Conservation (phyloP, 2,113 vertebrate genomes). For the Carassius auratus region DNA sequence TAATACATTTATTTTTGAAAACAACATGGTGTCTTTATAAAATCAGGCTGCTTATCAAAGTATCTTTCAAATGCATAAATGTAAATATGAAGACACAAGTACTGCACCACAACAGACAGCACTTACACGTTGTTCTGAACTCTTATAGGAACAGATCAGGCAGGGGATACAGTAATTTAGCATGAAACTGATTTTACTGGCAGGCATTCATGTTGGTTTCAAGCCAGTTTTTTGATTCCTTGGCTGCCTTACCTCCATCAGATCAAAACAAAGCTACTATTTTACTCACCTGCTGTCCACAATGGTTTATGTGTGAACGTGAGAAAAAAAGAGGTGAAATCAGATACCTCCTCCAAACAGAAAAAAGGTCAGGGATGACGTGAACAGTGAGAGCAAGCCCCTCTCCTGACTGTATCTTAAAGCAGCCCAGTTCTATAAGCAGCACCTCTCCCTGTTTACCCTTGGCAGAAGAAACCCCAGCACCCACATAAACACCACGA, state of each 20-base stretch:
- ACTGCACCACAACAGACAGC: not conserved
- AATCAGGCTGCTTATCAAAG: no score
- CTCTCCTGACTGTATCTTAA: slow-evolving; percentile 71
- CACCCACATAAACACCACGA: slow-evolving; percentile 70
- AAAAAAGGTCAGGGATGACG: slow-evolving; percentile 80
- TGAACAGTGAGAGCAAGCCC: slow-evolving; percentile 64
- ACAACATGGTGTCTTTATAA: no score
- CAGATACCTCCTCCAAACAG: slow-evolving; percentile 79
- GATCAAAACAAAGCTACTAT: slow-evolving; percentile 69
- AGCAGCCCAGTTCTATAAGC: slow-evolving; percentile 74
- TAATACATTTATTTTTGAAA: no score
- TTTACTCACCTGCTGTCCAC: slow-evolving; percentile 62
- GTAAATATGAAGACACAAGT: not conserved
- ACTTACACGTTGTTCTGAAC: not conserved
- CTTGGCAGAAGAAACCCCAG: slow-evolving; percentile 66
- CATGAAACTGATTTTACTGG: not conserved
- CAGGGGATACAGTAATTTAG: not conserved
- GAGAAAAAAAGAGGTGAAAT: slow-evolving; percentile 69
- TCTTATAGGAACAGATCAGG: not conserved
- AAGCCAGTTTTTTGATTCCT: slow-evolving; percentile 43
- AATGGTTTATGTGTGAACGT: slow-evolving; percentile 68
- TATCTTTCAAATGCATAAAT: no score
- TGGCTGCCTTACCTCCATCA: slow-evolving; percentile 53
- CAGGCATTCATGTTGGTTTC: slow-evolving; percentile 17
- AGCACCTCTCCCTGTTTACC: slow-evolving; percentile 75